Base-by-base conservation (phyloP, 23 tunicate genomes). In the Trididemnum clinides region DNA sequence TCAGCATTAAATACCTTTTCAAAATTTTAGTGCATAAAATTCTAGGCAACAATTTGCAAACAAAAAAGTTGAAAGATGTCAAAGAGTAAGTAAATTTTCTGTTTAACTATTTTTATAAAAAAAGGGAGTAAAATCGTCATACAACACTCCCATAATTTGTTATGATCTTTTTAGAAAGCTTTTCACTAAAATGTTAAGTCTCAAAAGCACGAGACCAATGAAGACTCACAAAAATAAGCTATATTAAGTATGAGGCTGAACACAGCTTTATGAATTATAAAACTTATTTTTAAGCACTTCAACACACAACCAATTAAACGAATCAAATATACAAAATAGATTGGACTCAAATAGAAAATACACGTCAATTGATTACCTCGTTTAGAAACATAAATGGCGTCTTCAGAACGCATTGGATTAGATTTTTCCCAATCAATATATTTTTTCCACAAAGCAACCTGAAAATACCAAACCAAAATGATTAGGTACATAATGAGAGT, bases 401-500 rank as follows among this genome's bases (percentile, higher is more conserved):
- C 95, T 82, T 95, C 99, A 0, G 90, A 82, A 49, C 95, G 71
- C 85, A 85, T 75, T 2, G 95, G 95, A 39, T 95, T 95, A 22
- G 73, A 39, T 79, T 87, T 95, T 71, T 95, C 99, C 99, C 99
- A 95, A 28, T 90, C 92, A 51, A 95, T 95, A 44, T 87, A 90
- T 39, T 90, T 88, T 49, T 90, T 90, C 99, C 99, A 95, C 82
- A 90, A 82, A 31, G 77, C 80, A 25, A 95, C 95, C 98, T 94
- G 20, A 83, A 65, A 59, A 36, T n/a, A 1, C 10, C 5, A 10
- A 15, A 44, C 54, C 12, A 44, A 44, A 44, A 44, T 44, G 10
- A 44, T n/a, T n/a, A n/a, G n/a, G n/a, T n/a, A n/a, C n/a, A n/a
- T n/a, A n/a, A n/a, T n/a, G n/a, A n/a, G n/a, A n/a, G n/a, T n/a